A percentile compares a stretch with the other conserved stretches of the same genome.
Conservation (phyloP, 2,888 invertebrate genomes). For the Folsomia manolachei region DNA sequence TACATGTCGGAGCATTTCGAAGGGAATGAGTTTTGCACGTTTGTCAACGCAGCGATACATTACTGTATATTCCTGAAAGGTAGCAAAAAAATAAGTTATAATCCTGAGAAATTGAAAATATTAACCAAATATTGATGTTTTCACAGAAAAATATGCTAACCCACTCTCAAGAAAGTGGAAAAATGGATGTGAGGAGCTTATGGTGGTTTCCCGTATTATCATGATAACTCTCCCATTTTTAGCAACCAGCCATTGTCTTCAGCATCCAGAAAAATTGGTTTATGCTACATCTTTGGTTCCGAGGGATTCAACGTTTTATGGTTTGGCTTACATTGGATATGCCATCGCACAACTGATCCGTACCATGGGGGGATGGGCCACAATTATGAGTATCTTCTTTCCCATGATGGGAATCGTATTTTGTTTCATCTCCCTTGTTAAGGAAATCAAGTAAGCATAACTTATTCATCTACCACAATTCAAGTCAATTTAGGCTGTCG, state of each 20-base stretch:
- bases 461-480: too few species aligned
- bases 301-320: not conserved
- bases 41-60: not conserved
- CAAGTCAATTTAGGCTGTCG: too few species aligned
- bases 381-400: not conserved
- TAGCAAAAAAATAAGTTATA: not conserved
- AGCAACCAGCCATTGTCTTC: not conserved
- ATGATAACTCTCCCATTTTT: not conserved
- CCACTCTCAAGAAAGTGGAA: not conserved
- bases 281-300: not conserved
- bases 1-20: not conserved
- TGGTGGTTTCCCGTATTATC: not conserved
- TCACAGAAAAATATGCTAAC: slow-evolving; percentile 2
- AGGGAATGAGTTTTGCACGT: not conserved
- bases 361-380: not conserved
- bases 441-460: slow-evolving; percentile 1
- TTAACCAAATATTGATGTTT: not conserved
- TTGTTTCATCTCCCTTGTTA: not conserved
- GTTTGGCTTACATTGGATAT: not conserved
- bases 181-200: slow-evolving; percentile 9
- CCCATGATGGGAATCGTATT: not conserved
- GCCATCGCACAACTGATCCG: not conserved
- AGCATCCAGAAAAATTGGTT: not conserved
- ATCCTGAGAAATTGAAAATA: not conserved
- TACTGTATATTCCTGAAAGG: not conserved